Percentiles rank a stretch among this genome's conserved stretches.
phyloP scores from a whole-genome alignment of 2,888 invertebrate species.

The Schrankia costaestrigalis region DNA sequence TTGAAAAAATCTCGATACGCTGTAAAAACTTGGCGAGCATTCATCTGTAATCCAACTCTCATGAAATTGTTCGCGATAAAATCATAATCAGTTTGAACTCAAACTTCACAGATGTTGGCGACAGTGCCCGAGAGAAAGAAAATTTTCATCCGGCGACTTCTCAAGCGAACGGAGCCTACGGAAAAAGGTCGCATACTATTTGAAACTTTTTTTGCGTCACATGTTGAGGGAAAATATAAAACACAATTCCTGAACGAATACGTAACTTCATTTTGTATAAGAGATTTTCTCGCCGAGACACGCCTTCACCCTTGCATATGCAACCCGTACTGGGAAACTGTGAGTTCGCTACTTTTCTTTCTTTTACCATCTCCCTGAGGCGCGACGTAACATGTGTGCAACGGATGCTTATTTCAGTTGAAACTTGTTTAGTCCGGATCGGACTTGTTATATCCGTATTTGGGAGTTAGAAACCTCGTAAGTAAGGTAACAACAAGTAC shows the following conservation, averaged over 20 bases:
- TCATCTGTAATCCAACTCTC: too few species aligned
- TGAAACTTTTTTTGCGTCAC: conserved; percentile 58
- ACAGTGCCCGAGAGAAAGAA: conserved; percentile 35
- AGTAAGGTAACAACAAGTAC: conserved; percentile 40
- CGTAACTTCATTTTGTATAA: conserved; percentile 71
- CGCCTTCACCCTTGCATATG: conserved; percentile 54
- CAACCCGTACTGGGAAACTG: conserved; percentile 48
- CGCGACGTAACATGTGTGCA: conserved; percentile 63
- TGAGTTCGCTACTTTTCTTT: conserved; percentile 55
- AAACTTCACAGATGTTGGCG: conserved; percentile 23
- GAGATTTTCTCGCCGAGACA: conserved; percentile 56
- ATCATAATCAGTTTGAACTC: conserved; percentile 18
- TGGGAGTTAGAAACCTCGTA: conserved; percentile 52
- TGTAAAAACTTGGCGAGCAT: too few species aligned
- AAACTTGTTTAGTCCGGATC: conserved; percentile 68
- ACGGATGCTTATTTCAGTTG: conserved; percentile 66
- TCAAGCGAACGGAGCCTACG: conserved; percentile 32
- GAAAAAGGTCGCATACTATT: conserved; percentile 51
- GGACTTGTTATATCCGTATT: conserved; percentile 64
- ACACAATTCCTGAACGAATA: conserved; percentile 66
- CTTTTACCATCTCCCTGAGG: conserved; percentile 54
- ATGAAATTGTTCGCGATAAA: too few species aligned
- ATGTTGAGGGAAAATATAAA: conserved; percentile 61
- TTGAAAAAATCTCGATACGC: too few species aligned
- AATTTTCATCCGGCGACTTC: conserved; percentile 23